Percentiles rank a stretch among this genome's conserved stretches.
phyloP scores from a whole-genome alignment of 2,113 vertebrate species.

The Eulemur macaco region DNA sequence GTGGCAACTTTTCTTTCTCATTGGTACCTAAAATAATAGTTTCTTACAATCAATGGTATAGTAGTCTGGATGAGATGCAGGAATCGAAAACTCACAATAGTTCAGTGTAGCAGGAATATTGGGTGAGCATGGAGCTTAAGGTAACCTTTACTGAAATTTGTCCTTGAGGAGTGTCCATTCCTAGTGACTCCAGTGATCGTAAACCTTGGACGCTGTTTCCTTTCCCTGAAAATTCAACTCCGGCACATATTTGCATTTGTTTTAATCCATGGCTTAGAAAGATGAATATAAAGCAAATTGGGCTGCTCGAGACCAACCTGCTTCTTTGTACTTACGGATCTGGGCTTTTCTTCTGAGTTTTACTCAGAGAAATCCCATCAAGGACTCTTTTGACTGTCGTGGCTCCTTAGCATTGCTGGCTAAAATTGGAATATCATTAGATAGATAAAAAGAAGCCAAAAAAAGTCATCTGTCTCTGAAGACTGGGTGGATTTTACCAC shows the following conservation, averaged over 20 bases:
- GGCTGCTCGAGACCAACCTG: not conserved
- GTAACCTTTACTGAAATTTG: not conserved
- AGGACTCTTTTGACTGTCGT: not conserved
- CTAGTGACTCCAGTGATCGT: no score
- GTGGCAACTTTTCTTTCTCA: not conserved
- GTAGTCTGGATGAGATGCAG: not conserved
- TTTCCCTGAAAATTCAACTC: not conserved
- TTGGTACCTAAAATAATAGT: not conserved
- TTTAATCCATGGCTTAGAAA: not conserved
- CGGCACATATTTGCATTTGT: not conserved
- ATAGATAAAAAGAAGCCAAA: conserved; percentile 50
- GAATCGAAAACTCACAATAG: not conserved
- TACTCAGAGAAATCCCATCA: conserved; percentile 12
- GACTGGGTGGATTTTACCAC: not conserved
- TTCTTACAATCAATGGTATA: not conserved
- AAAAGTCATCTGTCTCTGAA: not conserved
- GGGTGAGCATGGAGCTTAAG: no score
- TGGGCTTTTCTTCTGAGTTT: not conserved
- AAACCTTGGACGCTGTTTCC: not conserved
- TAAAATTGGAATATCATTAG: conserved; percentile 69
- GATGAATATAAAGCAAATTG: not conserved
- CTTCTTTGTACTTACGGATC: not conserved
- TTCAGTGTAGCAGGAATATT: not conserved
- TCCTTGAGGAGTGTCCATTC: not conserved
- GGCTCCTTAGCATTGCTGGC: not conserved